Conservation (phyloP, 2,113 vertebrate genomes). For the Naja naja region DNA sequence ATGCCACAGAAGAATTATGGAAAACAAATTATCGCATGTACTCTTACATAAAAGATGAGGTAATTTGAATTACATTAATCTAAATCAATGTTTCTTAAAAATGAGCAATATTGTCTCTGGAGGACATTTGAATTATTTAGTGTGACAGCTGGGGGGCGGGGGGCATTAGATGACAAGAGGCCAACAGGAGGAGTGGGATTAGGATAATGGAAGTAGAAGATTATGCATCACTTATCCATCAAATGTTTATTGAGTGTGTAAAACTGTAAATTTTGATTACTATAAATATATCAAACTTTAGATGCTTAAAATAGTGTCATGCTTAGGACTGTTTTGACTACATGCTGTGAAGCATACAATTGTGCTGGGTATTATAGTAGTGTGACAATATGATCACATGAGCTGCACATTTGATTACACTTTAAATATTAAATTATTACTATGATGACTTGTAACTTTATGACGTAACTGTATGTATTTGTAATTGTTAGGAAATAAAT, state of each 20-base stretch:
- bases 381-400: not conserved
- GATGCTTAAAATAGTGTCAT: not conserved
- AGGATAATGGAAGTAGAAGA: not conserved
- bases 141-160: not conserved
- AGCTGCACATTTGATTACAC: not conserved
- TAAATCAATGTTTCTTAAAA: not conserved
- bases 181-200: not conserved
- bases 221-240: not conserved
- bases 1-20: conserved; percentile 92
- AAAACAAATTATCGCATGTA: conserved; percentile 97
- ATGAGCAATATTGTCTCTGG: not conserved
- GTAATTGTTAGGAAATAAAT: not conserved
- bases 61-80: conserved; percentile 48
- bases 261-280: not conserved
- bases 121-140: not conserved
- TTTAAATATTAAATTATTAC: not conserved
- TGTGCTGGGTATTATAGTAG: not conserved
- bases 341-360: not conserved
- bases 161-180: not conserved
- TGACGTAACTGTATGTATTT: not conserved
- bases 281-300: not conserved
- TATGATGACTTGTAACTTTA: not conserved
- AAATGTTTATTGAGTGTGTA: not conserved
- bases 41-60: conserved; percentile 90
- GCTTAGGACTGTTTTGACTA: not conserved